Evolutionary conservation across 2,888 invertebrate genomes (phyloP), one percentile per base, ranked within the genome.

Genomic region (Ptychoptera albimana): DNA sequence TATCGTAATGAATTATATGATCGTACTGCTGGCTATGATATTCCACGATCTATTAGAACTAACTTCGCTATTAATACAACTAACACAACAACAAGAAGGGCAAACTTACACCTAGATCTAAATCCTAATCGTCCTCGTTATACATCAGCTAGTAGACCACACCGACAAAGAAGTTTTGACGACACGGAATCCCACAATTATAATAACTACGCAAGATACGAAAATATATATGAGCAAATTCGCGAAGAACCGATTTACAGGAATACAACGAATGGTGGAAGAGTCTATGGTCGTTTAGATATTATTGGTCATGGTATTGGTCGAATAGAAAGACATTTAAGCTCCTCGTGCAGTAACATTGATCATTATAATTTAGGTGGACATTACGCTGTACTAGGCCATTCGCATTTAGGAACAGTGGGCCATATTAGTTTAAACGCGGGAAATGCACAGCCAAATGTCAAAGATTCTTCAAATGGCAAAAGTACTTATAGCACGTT

Each of bases 321-420:
- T 13, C 63, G 76, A 49, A 74, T 74, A 49, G 75, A 71, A 52
- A 62, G 75, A 8, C 74, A 73, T 53, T 64, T 77, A 46, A 76
- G 76, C 44, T 77, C 77, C 0, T 77, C 77, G n/a, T 77, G 77
- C 56, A 74, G 77, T 45, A 74, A 75, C 56, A 70, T 72, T 45
- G 68, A 68, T 53, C 67, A 68, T 49, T 67, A 66, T 39, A 67
- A 67, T 52, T 52, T 66, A 9, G 66, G 66, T 5, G 64, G 66
- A 0, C 66, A 66, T 42, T 66, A 66, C 45, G 66, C 66, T 0
- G 64, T 66, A 8, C 50, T 66, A 38, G 66, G 66, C 0, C 65
- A 63, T 48, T 65, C 66, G 1, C 66, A 66, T 49, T 64, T 60
- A n/a, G 64, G 65, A 15, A 64, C 66, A 0, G 64, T 67, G 2